phyloP scores from a whole-genome alignment of 23 tunicate species.

The Ciona savignyi region DNA sequence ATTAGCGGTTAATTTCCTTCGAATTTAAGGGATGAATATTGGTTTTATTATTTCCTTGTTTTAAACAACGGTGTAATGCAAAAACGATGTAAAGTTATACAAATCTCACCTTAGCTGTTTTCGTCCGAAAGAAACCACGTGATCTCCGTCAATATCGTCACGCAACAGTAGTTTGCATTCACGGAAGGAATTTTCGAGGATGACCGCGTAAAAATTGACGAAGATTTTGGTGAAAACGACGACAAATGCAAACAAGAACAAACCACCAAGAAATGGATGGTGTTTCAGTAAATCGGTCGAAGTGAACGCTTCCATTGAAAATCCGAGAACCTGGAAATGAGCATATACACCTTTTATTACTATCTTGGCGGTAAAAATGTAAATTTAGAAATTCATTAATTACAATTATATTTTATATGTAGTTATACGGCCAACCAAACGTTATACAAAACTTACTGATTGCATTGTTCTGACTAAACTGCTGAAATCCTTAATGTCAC shows the following conservation, averaged over 20 bases:
- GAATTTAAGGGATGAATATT: too few relatives aligned
- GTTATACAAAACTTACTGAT: conserved; percentile 20
- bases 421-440: background rate
- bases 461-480: conserved; percentile 36
- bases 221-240: conserved; percentile 36
- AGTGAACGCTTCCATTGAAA: conserved; percentile 63
- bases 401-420: conserved; percentile 1
- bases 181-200: conserved; percentile 55
- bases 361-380: background rate
- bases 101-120: conserved; percentile 66
- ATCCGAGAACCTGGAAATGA: conserved; percentile 35
- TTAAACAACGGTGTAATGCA: too few relatives aligned
- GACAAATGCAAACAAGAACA: conserved; percentile 28
- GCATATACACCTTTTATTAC: background rate
- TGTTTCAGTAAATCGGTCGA: conserved; percentile 24
- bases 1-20: too few relatives aligned
- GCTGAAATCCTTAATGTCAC: conserved; percentile 48
- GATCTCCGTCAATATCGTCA: conserved; percentile 14
- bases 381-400: too few relatives aligned
- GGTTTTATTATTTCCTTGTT: too few relatives aligned
- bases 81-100: too few relatives aligned
- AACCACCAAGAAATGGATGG: conserved; percentile 43
- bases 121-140: conserved; percentile 34
- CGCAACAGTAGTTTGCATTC: conserved; percentile 56
- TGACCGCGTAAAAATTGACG: conserved; percentile 54